Conservation (phyloP, 2,113 vertebrate genomes). For the Cepphus grylle region DNA sequence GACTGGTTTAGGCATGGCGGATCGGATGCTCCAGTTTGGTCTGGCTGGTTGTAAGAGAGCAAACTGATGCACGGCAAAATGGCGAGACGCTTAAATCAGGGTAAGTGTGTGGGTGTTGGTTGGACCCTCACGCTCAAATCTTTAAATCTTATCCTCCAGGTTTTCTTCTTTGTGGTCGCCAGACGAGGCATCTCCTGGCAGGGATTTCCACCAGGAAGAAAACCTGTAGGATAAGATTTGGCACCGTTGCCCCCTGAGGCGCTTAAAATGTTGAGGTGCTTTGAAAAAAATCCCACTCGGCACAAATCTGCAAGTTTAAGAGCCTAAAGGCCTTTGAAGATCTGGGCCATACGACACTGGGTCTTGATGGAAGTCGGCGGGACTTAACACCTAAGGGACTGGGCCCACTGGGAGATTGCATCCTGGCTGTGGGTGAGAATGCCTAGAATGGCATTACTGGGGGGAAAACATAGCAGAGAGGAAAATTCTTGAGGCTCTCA, state of each 20-base stretch:
- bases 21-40: background rate
- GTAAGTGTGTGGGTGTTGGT: background rate
- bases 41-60: background rate
- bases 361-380: background rate
- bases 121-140: background rate
- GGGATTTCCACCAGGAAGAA: background rate
- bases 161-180: background rate
- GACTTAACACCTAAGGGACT: constrained; percentile 10
- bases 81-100: background rate
- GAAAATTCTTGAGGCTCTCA: background rate
- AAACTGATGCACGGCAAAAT: background rate
- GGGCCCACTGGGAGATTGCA: background rate
- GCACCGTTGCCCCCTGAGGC: background rate
- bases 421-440: background rate
- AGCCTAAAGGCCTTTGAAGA: constrained; percentile 1
- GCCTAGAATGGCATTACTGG: background rate
- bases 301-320: constrained; percentile 13
- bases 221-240: constrained; percentile 12
- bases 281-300: background rate
- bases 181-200: background rate
- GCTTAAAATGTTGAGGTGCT: constrained; percentile 20
- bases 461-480: background rate
- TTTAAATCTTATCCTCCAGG: too few relatives aligned
- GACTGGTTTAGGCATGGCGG: background rate
- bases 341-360: background rate